phyloP scores from a whole-genome alignment of 2,888 invertebrate genomes.

The Spilosoma lubricipeda region DNA sequence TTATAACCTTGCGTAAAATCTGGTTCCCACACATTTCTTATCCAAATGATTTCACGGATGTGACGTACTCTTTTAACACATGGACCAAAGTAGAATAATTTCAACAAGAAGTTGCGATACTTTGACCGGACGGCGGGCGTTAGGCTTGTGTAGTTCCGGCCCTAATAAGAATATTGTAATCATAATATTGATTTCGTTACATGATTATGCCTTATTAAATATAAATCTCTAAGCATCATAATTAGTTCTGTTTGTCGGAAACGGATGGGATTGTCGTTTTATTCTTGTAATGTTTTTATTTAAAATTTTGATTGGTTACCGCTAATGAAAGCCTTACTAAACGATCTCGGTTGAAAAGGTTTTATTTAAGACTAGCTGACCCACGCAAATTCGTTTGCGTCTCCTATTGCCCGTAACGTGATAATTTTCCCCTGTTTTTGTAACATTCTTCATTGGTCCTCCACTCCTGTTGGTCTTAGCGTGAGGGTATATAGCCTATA shows the following conservation, averaged over 20 bases:
- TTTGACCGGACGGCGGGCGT: conserved; percentile 32
- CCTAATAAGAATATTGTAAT: conserved; percentile 29
- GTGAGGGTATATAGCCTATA: too few species aligned
- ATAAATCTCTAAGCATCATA: conserved; percentile 13
- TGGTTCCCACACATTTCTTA: conserved; percentile 41
- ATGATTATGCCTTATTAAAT: conserved; percentile 33
- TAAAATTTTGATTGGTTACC: neutral
- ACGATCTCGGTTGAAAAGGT: neutral
- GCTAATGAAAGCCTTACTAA: neutral
- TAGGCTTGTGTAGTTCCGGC: conserved; percentile 38
- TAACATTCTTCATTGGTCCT: too few species aligned
- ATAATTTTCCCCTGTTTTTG: too few species aligned
- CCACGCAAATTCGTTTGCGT: too few species aligned
- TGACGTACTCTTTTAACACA: conserved; percentile 32
- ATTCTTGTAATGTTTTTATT: conserved; percentile 7
- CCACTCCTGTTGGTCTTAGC: too few species aligned
- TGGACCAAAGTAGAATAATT: conserved; percentile 35
- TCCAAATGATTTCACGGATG: conserved; percentile 35
- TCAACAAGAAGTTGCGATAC: conserved; percentile 42
- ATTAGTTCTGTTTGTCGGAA: conserved; percentile 13
- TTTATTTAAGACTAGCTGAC: neutral
- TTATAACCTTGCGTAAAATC: conserved; percentile 21
- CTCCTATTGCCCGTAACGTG: too few species aligned
- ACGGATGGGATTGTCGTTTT: conserved; percentile 22
- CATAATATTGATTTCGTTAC: conserved; percentile 26